phyloP scores from a whole-genome alignment of 2,113 vertebrate species.

The Melanostigma gelatinosum region DNA sequence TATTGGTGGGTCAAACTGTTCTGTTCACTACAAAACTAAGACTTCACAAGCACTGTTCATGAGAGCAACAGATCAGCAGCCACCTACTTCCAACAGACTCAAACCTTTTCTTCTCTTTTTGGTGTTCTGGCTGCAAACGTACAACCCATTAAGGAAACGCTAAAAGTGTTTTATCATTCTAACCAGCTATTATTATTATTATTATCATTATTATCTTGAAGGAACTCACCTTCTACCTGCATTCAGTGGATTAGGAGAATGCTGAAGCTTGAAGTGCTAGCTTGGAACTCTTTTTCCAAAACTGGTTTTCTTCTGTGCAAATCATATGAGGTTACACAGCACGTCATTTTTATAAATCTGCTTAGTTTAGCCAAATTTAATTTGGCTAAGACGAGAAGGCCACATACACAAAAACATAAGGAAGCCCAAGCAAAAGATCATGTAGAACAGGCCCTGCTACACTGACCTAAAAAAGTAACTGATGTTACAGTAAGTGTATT shows the following conservation, averaged over 20 bases:
- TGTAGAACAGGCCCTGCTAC: background rate
- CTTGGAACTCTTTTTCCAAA: background rate
- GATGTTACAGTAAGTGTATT: background rate
- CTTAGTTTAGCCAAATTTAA: background rate
- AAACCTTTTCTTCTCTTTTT: background rate
- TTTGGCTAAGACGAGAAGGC: background rate
- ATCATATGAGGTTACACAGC: background rate
- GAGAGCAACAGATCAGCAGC: background rate
- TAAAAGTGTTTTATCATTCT: background rate
- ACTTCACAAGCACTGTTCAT: background rate
- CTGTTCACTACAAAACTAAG: background rate
- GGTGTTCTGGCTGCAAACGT: too few relatives aligned
- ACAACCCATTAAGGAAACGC: background rate
- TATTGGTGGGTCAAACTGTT: slow-evolving; percentile 3
- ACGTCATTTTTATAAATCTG: background rate
- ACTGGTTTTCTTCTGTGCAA: background rate
- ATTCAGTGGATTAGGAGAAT: background rate
- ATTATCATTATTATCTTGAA: background rate
- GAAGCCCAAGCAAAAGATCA: background rate
- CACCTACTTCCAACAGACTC: too few relatives aligned
- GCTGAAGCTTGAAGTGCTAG: background rate
- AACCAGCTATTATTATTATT: background rate
- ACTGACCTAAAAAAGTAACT: background rate
- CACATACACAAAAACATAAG: background rate
- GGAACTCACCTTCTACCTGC: background rate